Evolutionary conservation across 2,888 invertebrate genomes (phyloP).

Genomic region (Agelastica alni): DNA sequence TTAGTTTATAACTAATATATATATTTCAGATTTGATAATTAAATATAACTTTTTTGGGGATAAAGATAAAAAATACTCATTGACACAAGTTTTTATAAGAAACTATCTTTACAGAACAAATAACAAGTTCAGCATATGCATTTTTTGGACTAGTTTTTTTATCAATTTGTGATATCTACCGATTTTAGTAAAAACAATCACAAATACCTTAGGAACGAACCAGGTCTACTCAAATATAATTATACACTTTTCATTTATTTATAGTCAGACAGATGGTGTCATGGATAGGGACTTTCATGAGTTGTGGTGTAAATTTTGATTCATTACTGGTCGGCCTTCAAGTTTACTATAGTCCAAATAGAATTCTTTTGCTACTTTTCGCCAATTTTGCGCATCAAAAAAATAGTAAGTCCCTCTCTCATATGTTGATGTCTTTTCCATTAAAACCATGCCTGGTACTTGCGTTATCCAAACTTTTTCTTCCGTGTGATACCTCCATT

Average conservation of each 20-base stretch:
- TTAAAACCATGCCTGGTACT: slow-evolving; percentile 91
- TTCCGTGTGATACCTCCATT: slow-evolving; percentile 99
- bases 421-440: slow-evolving; percentile 94
- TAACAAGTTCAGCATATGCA: too few relatives aligned
- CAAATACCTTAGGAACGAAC: slow-evolving; percentile 8
- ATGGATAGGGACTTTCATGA: slow-evolving; percentile 45
- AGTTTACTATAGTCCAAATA: slow-evolving; percentile 98
- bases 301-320: slow-evolving; percentile 57
- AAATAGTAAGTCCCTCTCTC: slow-evolving; percentile 99
- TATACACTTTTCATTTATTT: slow-evolving; percentile 58
- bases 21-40: too few relatives aligned
- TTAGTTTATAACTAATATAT: too few relatives aligned
- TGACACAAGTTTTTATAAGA: too few relatives aligned
- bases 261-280: slow-evolving; percentile 44
- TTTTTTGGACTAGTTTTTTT: background rate
- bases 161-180: background rate
- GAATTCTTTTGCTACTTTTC: slow-evolving; percentile 95
- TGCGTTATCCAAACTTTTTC: slow-evolving; percentile 99
- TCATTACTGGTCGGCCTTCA: slow-evolving; percentile 87
- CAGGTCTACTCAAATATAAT: slow-evolving; percentile 40
- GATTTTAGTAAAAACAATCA: background rate
- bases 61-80: too few relatives aligned
- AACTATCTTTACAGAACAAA: too few relatives aligned
- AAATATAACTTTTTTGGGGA: too few relatives aligned
- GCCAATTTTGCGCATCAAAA: slow-evolving; percentile 99